Base-by-base conservation (phyloP, 1,140 invertebrate species). In the Drosophila subobscura region DNA sequence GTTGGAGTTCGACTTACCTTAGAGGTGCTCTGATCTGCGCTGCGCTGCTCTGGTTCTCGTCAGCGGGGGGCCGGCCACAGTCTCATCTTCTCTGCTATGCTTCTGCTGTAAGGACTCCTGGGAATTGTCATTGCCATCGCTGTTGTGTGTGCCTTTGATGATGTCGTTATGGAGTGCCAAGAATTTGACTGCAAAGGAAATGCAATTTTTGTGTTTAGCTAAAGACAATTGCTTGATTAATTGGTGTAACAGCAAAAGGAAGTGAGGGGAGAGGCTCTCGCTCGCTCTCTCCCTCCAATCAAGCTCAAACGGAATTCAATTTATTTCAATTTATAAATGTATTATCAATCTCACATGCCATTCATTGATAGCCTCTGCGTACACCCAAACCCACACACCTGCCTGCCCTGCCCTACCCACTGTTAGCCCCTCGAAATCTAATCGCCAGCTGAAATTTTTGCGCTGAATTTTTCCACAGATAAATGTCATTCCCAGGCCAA, bases 401-500 rank as follows among this genome's bases (percentile, higher is more conserved):
- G 14, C 14, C 37, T 54, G 37, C 5, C 5, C 16, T 27, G 45
- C 40, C 16, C 33, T 64, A 41, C 20, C 33, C 33, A 52, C 65
- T 53, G 29, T 22, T 65, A 67, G 23, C 5, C 23, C n/a, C 29
- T 8, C 14, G 1, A 45, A 56, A 70, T 70, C 66, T 70, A 68
- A 70, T 70, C 66, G 29, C 52, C 33, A 14, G 22, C 51, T 20
- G 58, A 52, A 10, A 64, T 58, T 63, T 73, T 53, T 25, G 16
- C 7, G 41, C 64, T 53, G 51, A 50, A 54, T 55, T 72, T 72
- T 56, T 61, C 58, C 71, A 54, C 63, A 47, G 60, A 78, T 84
- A 83, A 83, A 83, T 83, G 79, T 84, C 79, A 83, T 74, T 70
- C 59, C 56, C 74, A 74, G 56, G 65, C 59, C 59, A 40, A 75